Evolutionary conservation across 2,797 vertebrate genomes (phyloP).

Genomic region (Manis javanica): DNA sequence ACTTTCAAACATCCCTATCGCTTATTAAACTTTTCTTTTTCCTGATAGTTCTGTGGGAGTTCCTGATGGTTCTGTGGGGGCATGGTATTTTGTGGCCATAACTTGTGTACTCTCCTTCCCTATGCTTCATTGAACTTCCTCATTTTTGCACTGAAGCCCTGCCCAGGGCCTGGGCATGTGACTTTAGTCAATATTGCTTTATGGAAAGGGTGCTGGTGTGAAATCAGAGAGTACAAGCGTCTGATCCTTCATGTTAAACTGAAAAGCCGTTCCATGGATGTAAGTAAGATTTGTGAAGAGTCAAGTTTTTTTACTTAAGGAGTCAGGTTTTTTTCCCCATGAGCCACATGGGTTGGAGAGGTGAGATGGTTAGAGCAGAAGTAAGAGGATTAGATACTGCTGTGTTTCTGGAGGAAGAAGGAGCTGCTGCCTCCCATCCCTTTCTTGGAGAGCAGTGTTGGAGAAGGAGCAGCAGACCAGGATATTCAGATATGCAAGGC

Average conservation of each 20-base stretch:
- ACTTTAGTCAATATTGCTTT: background rate
- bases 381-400: background rate
- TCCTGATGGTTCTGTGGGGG: background rate
- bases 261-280: background rate
- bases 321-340: background rate
- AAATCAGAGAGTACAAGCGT: background rate
- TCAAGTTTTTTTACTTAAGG: background rate
- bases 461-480: background rate
- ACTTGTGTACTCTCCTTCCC: background rate
- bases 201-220: background rate
- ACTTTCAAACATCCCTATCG: background rate
- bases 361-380: background rate
- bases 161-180: background rate
- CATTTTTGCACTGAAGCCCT: background rate
- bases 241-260: background rate
- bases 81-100: background rate
- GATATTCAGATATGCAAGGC: no score
- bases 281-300: conserved; percentile 26
- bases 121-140: background rate
- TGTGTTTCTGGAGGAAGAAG: background rate
- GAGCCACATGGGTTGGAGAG: background rate
- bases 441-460: background rate
- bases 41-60: background rate
- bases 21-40: background rate
- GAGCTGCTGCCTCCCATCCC: no score